Evolutionary conservation across 2,797 vertebrate species (phyloP).

Genomic region (Pseudopleuronectes americanus): DNA sequence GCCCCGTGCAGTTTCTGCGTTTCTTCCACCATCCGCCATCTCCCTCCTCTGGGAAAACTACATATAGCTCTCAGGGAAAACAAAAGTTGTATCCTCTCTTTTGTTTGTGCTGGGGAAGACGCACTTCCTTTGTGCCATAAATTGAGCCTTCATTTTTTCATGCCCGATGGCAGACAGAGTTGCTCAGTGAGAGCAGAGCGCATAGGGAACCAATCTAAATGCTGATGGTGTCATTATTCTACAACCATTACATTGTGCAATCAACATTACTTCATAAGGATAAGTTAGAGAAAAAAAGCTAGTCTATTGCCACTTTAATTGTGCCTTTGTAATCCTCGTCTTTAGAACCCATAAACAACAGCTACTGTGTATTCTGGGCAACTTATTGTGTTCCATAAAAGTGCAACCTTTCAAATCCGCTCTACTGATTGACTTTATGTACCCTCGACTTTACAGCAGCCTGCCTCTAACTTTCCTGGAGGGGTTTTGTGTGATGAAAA

Average conservation of each 20-base stretch:
- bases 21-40: background rate
- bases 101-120: background rate
- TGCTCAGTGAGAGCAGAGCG: background rate
- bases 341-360: slow-evolving; percentile 4
- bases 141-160: background rate
- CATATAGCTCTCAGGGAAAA: background rate
- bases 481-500: slow-evolving; percentile 50
- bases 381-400: slow-evolving; percentile 1
- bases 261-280: background rate
- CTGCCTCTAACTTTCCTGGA: slow-evolving; percentile 31
- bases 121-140: background rate
- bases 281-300: background rate
- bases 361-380: background rate
- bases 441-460: slow-evolving; percentile 21
- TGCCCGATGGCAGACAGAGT: background rate
- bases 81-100: background rate
- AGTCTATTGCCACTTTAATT: background rate
- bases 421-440: slow-evolving; percentile 12
- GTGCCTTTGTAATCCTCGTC: slow-evolving; percentile 1
- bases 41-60: background rate
- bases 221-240: slow-evolving; percentile 1
- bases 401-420: slow-evolving; percentile 20
- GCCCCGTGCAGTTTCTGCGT: background rate
- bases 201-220: background rate
- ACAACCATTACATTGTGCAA: background rate